phyloP scores from a whole-genome alignment of 53 echinoderm and acorn worm species.

The Patiria pectinifera region DNA sequence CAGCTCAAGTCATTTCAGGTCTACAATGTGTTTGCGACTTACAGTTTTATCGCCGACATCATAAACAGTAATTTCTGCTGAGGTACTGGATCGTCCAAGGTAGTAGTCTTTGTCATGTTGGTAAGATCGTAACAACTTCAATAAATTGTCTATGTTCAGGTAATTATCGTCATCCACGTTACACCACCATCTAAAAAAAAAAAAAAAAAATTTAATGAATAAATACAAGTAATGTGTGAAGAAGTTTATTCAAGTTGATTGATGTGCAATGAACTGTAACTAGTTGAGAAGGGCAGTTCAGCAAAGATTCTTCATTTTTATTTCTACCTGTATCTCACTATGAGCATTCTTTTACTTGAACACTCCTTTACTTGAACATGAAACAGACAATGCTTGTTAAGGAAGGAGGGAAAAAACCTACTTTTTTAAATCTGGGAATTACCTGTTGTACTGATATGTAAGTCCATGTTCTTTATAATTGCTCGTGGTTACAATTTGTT shows the following conservation, averaged over 20 bases:
- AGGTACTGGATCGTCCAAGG: constrained; percentile 62
- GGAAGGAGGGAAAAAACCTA: too few species aligned
- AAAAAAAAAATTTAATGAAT: neutral
- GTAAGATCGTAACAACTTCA: constrained; percentile 56
- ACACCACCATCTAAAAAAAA: constrained; percentile 69
- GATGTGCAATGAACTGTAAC: too few species aligned
- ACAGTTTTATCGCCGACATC: constrained; percentile 29
- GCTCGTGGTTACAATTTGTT: too few species aligned
- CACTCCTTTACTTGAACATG: too few species aligned
- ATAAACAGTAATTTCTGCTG: neutral
- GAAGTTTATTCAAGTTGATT: too few species aligned
- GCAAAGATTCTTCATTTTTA: neutral
- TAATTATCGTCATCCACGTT: constrained; percentile 79
- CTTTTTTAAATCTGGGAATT: too few species aligned
- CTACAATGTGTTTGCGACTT: neutral
- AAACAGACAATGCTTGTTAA: too few species aligned
- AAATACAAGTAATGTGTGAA: neutral
- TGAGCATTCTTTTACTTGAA: too few species aligned
- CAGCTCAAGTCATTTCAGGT: neutral
- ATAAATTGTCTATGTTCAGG: constrained; percentile 60
- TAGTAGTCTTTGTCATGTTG: constrained; percentile 67
- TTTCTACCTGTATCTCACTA: too few species aligned
- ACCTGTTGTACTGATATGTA: neutral
- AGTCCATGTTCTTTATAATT: neutral
- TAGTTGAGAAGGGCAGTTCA: neutral